Evolutionary conservation across 1,140 invertebrate genomes (phyloP), one percentile per base, ranked within the genome.

Genomic region (Lordiphosa clarofinis): DNA sequence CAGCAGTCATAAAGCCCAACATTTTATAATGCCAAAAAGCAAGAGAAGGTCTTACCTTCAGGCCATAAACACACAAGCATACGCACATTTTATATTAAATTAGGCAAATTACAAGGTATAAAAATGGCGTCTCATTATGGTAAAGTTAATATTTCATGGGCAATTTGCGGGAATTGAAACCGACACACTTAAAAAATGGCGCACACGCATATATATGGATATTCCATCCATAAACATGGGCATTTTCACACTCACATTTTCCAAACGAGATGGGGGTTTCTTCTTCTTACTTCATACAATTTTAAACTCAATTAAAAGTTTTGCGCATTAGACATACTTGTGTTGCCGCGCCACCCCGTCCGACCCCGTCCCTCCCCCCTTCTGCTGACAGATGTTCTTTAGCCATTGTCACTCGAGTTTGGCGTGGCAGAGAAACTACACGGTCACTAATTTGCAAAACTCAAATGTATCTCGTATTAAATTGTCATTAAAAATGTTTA

Each of bases 241-340:
- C 48, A 71, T 66, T 70, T 66, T 43, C 37, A 42, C 55, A 61
- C 58, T 55, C 49, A 48, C 50, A 42, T 46, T 44, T 31, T 11
- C 21, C 42, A 24, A 24, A 28, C 21, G 28, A 28, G n/a, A 28
- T 12, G 43, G 11, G 21, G 24, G 43, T 15, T n/a, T n/a, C 12
- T 46, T 31, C 52, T 44, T 43, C 52, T 57, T 44, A 59, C 58
- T 66, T 82, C 76, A 82, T 82, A 69, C 72, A 82, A 82, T 76
- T 82, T 82, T 82, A 82, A 82, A 82, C 78, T 82, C 78, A 82
- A 82, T 82, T 82, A 82, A 84, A 82, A 82, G 68, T 82, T 67
- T 69, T 71, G 60, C 72, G 78, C 70, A 73, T 82, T 84, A 76
- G 78, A 75, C 72, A 69, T 73, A 82, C 76, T 82, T 82, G 62